Conservation (phyloP, 2,113 vertebrate genomes). For the Larimichthys polyactis region DNA sequence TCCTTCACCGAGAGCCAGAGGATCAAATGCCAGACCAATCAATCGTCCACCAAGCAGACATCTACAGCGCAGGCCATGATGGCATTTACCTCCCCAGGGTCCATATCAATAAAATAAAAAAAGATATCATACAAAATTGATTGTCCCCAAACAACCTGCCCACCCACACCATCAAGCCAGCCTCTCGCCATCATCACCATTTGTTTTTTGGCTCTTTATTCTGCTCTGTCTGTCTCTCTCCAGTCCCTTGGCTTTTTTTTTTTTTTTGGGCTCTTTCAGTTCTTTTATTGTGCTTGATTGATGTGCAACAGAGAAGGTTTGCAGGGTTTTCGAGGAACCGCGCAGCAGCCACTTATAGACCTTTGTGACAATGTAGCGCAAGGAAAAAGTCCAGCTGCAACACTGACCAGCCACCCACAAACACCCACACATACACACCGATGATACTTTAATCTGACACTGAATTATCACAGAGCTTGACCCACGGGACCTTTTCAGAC, state of each 20-base stretch:
- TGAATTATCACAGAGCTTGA: slow-evolving; percentile 77
- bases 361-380: slow-evolving; percentile 29
- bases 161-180: slow-evolving; percentile 34
- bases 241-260: neutral
- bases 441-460: slow-evolving; percentile 52
- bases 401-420: slow-evolving; percentile 29
- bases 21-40: slow-evolving; percentile 84
- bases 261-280: neutral
- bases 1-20: slow-evolving; percentile 68
- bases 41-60: slow-evolving; percentile 74
- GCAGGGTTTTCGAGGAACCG: neutral
- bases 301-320: slow-evolving; percentile 6
- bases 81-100: slow-evolving; percentile 74
- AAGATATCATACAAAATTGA: slow-evolving; percentile 68
- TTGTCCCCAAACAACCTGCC: slow-evolving; percentile 64
- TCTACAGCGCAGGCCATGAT: slow-evolving; percentile 58
- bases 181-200: slow-evolving; percentile 22
- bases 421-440: slow-evolving; percentile 11
- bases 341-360: neutral
- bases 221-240: neutral
- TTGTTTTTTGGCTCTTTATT: slow-evolving; percentile 27
- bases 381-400: slow-evolving; percentile 59
- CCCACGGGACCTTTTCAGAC: slow-evolving; percentile 63
- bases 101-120: slow-evolving; percentile 77
- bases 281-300: slow-evolving; percentile 15